phyloP scores from a whole-genome alignment of 35 echinoderm and acorn worm species.

The Amphiura filiformis region DNA sequence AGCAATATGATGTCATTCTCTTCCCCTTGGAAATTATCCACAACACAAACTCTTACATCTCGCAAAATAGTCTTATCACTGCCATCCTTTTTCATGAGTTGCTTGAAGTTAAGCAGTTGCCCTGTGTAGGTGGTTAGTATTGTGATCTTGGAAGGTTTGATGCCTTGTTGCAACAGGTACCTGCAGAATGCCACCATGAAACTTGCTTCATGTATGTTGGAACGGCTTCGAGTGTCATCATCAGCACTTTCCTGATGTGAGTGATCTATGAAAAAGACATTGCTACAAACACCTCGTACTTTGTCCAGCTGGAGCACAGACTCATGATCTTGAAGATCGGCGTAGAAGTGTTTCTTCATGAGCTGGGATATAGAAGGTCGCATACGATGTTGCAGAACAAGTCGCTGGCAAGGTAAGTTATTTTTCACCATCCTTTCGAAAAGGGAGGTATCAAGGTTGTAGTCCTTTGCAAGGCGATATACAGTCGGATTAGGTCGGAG shows the following conservation, averaged over 20 bases:
- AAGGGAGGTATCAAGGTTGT: constrained; percentile 57
- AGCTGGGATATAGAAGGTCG: constrained; percentile 61
- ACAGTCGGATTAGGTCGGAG: constrained; percentile 73
- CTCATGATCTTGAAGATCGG: constrained; percentile 40
- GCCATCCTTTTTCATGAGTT: too few relatives aligned
- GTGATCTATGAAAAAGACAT: constrained; percentile 74
- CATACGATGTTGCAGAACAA: constrained; percentile 74
- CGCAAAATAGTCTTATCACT: constrained; percentile 53
- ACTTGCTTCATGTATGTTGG: constrained; percentile 76
- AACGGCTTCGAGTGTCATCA: constrained; percentile 59
- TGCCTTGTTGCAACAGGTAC: constrained; percentile 85
- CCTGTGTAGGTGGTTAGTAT: constrained; percentile 89
- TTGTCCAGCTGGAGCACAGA: constrained; percentile 31
- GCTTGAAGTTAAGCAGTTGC: constrained; percentile 65
- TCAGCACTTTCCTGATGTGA: constrained; percentile 26
- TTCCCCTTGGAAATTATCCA: constrained; percentile 94
- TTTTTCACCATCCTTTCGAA: constrained; percentile 87
- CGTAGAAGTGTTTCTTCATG: constrained; percentile 71
- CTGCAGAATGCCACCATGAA: constrained; percentile 62
- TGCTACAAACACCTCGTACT: constrained; percentile 48
- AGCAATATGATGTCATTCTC: constrained; percentile 98
- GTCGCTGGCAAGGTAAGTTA: constrained; percentile 29
- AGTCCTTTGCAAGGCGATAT: constrained; percentile 58
- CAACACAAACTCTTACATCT: constrained; percentile 55
- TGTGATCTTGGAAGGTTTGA: constrained; percentile 64